These are phyloP conservation scores for Rana temporaria DNA, from an alignment of 2,113 vertebrate genomes.

Conservation along the genomic window DNA sequence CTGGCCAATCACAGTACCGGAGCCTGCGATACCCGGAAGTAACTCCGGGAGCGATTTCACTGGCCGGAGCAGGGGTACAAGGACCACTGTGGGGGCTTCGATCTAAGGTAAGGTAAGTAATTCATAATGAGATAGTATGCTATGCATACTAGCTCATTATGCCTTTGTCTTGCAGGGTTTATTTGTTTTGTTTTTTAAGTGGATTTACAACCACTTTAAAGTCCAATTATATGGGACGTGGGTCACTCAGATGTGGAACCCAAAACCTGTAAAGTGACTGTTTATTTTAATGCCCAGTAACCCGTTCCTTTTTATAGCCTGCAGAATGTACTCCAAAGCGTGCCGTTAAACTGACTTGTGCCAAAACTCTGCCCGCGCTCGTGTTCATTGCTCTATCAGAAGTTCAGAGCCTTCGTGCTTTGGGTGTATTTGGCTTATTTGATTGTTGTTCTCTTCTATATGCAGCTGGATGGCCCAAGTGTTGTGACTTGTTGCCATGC, in stretches of 20 bases:
- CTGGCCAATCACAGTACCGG: no score
- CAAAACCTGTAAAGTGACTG: neutral
- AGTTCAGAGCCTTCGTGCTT: conserved; percentile 56
- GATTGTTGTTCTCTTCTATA: conserved; percentile 42
- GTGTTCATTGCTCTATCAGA: neutral
- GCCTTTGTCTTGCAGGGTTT: no score
- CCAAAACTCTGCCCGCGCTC: conserved; percentile 2
- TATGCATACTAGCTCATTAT: no score
- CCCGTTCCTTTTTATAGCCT: conserved; percentile 19
- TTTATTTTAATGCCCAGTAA: conserved; percentile 4
- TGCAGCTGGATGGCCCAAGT: conserved; percentile 65
- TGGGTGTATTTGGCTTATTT: conserved; percentile 55
- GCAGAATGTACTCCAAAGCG: neutral
- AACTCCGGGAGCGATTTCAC: no score
- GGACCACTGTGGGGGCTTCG: no score
- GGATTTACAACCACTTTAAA: no score
- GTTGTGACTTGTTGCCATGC: conserved; percentile 80
- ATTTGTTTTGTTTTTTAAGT: no score
- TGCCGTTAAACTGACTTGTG: neutral
- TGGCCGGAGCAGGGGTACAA: no score
- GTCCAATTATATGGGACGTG: neutral
- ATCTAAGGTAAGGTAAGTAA: no score
- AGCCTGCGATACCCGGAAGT: no score
- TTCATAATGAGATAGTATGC: no score
- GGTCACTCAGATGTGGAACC: neutral